Percentiles rank a stretch among this genome's conserved stretches.
phyloP scores from a whole-genome alignment of 2,797 vertebrate genomes.

The Hirundo rustica region DNA sequence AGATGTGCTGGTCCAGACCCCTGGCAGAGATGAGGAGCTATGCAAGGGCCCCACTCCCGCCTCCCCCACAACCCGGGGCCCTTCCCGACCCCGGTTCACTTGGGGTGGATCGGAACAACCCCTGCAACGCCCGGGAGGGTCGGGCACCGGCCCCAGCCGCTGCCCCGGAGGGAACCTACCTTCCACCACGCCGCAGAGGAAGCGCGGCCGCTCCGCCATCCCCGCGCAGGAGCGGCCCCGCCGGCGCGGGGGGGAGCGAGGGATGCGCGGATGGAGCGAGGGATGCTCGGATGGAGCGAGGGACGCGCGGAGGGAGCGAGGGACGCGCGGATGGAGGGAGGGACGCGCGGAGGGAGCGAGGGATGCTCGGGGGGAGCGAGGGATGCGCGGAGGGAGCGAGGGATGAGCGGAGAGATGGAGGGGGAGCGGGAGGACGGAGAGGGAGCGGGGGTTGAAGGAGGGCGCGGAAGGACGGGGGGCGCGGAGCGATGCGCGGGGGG shows the following conservation, averaged over 20 bases:
- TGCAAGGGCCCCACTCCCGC: background rate
- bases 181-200: constrained; percentile 60
- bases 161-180: background rate
- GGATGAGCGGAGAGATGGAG: background rate
- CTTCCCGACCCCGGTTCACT: background rate
- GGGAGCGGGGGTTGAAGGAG: background rate
- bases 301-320: too few species aligned
- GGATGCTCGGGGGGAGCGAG: too few species aligned
- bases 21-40: background rate
- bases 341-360: too few species aligned
- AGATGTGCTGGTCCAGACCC: background rate
- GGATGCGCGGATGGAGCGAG: too few species aligned
- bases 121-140: background rate
- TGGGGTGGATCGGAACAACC: background rate
- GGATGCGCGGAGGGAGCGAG: too few species aligned
- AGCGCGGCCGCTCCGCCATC: constrained; percentile 19
- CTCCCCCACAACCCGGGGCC: background rate
- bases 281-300: background rate
- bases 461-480: background rate
- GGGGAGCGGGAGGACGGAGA: too few species aligned
- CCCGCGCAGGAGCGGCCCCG: background rate
- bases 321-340: too few species aligned
- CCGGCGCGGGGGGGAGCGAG: background rate
- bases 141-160: background rate
- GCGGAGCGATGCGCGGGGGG: fast-evolving